Conservation (phyloP, 2,888 invertebrate species). For the Blera fallax region DNA sequence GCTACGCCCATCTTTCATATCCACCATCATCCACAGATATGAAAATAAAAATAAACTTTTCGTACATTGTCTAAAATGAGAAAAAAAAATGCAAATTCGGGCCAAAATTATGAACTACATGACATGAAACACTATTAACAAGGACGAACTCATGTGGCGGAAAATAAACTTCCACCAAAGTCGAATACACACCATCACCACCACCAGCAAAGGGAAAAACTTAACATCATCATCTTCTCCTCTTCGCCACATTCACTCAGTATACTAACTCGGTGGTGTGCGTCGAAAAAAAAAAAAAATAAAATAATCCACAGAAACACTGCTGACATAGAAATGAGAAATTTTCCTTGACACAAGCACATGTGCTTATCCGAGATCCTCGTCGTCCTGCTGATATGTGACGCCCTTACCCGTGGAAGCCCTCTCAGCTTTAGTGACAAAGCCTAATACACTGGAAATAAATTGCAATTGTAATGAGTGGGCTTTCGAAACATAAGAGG, state of each 20-base stretch:
- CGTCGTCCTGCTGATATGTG: constrained; percentile 47
- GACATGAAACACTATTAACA: constrained; percentile 48
- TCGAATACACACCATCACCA: constrained; percentile 47
- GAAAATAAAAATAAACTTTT: background rate
- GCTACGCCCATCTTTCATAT: background rate
- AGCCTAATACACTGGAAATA: constrained; percentile 72
- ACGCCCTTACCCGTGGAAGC: background rate
- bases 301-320: constrained; percentile 43
- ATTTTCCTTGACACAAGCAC: constrained; percentile 67
- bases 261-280: constrained; percentile 3
- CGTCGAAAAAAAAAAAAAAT: background rate
- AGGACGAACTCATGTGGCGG: constrained; percentile 54
- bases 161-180: constrained; percentile 66
- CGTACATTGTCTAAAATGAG: background rate
- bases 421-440: constrained; percentile 54
- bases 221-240: constrained; percentile 50
- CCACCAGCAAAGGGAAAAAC: constrained; percentile 29
- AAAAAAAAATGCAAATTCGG: constrained; percentile 26
- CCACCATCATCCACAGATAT: background rate
- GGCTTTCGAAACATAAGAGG: constrained; percentile 54
- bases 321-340: constrained; percentile 68
- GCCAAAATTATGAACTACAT: constrained; percentile 57
- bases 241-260: background rate
- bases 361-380: constrained; percentile 67
- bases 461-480: constrained; percentile 72